These are phyloP conservation scores for Phaethon lepturus DNA, from an alignment of 2,113 vertebrate species.

Conservation along the genomic window DNA sequence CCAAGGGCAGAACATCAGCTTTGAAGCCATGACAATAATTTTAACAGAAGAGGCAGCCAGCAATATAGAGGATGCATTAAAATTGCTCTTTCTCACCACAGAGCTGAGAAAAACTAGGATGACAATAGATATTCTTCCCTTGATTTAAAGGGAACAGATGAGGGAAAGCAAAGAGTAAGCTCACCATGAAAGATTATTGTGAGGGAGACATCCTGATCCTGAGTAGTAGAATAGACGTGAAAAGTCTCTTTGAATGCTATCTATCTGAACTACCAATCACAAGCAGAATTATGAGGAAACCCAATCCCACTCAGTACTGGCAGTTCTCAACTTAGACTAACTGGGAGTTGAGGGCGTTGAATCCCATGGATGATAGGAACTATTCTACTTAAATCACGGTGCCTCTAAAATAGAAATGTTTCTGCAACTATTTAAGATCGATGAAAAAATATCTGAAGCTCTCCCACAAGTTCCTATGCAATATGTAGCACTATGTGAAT, in stretches of 20 bases:
- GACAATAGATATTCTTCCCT: background rate
- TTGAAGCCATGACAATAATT: conserved; percentile 43
- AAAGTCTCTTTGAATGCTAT: background rate
- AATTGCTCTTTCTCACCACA: background rate
- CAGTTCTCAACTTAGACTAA: background rate
- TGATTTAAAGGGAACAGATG: background rate
- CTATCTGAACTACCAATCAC: background rate
- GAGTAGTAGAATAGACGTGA: background rate
- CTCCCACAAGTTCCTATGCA: background rate
- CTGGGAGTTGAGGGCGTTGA: background rate
- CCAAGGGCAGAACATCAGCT: conserved; percentile 37
- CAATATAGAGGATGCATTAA: background rate
- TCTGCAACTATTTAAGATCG: background rate
- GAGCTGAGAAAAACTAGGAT: background rate
- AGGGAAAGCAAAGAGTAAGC: background rate
- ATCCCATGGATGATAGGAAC: background rate
- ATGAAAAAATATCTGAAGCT: background rate
- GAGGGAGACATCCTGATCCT: background rate
- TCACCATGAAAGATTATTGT: background rate
- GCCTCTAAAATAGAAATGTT: background rate
- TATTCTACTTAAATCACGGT: background rate
- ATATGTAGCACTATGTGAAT: background rate
- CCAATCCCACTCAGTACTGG: background rate
- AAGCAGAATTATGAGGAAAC: background rate
- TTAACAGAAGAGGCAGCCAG: background rate